A percentile compares a stretch with the other conserved stretches of the same genome.
Evolutionary conservation across 2,888 invertebrate genomes (phyloP).

Genomic region (Chymomyza caudatula): DNA sequence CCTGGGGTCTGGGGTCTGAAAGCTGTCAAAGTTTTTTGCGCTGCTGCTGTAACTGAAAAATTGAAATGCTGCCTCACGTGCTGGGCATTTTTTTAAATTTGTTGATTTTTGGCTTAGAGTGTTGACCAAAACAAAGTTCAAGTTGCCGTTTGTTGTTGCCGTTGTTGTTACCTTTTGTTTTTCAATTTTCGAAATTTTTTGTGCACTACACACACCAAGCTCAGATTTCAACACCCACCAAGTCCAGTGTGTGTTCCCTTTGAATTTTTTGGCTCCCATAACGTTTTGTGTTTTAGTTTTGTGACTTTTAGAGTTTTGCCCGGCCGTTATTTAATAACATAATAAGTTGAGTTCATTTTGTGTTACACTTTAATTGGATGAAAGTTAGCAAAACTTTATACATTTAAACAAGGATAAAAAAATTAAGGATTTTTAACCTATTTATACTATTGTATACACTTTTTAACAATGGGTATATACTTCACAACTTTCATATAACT

Average conservation of each 20-base stretch:
- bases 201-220: neutral
- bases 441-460: too few relatives aligned
- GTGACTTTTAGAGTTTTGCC: constrained; percentile 44
- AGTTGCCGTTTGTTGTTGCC: constrained; percentile 61
- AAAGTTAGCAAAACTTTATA: neutral
- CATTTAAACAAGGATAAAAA: too few relatives aligned
- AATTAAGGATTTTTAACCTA: too few relatives aligned
- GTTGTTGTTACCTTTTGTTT: constrained; percentile 48
- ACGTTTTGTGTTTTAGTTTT: constrained; percentile 29
- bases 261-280: constrained; percentile 8
- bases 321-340: constrained; percentile 58
- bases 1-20: neutral
- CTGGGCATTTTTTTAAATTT: constrained; percentile 57
- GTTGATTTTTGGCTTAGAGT: constrained; percentile 72
- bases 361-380: constrained; percentile 59
- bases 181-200: constrained; percentile 40
- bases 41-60: constrained; percentile 53
- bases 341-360: constrained; percentile 59
- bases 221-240: neutral
- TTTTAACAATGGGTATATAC: too few relatives aligned
- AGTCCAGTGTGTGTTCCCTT: neutral
- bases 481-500: too few relatives aligned
- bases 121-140: constrained; percentile 69
- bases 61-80: constrained; percentile 71
- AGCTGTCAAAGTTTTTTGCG: constrained; percentile 55